A percentile compares a stretch with the other conserved stretches of the same genome.
phyloP scores from a whole-genome alignment of 2,113 vertebrate species.

The Corythoichthys haematopterus region DNA sequence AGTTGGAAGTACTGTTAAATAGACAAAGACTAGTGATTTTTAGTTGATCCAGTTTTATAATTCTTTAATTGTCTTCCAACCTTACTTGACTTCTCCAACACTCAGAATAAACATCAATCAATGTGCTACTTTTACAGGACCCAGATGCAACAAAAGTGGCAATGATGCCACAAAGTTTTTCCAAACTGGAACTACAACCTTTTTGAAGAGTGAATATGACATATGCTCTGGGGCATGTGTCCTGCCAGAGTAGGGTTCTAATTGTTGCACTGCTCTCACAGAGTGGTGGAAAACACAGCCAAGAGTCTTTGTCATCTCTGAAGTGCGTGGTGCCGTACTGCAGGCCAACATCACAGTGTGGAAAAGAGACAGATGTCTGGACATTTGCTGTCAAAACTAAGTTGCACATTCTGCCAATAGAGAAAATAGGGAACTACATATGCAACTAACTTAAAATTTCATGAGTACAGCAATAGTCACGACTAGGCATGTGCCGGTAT shows the following conservation, averaged over 20 bases:
- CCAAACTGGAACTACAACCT: constrained; percentile 64
- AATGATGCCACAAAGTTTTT: constrained; percentile 54
- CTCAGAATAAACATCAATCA: constrained; percentile 74
- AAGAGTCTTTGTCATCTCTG: constrained; percentile 75
- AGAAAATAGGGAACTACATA: constrained; percentile 56
- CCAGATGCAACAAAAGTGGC: constrained; percentile 75
- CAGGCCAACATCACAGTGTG: constrained; percentile 62
- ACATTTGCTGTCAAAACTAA: constrained; percentile 74
- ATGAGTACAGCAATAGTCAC: not conserved
- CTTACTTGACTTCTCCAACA: constrained; percentile 55
- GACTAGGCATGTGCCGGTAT: too few species aligned
- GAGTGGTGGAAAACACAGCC: constrained; percentile 62
- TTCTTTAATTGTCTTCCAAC: constrained; percentile 75
- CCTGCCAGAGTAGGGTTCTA: constrained; percentile 72
- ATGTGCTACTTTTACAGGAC: constrained; percentile 68
- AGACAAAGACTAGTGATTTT: constrained; percentile 51
- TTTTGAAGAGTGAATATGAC: constrained; percentile 72
- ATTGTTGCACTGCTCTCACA: constrained; percentile 74
- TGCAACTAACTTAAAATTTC: constrained; percentile 47
- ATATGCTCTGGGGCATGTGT: constrained; percentile 71
- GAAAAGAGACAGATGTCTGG: constrained; percentile 71
- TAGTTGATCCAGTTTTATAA: constrained; percentile 64
- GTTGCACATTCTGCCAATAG: constrained; percentile 64
- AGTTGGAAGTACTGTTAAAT: constrained; percentile 41
- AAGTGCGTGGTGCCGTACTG: constrained; percentile 63